Conservation (phyloP, 2,113 vertebrate species). For the Odontesthes bonariensis region DNA sequence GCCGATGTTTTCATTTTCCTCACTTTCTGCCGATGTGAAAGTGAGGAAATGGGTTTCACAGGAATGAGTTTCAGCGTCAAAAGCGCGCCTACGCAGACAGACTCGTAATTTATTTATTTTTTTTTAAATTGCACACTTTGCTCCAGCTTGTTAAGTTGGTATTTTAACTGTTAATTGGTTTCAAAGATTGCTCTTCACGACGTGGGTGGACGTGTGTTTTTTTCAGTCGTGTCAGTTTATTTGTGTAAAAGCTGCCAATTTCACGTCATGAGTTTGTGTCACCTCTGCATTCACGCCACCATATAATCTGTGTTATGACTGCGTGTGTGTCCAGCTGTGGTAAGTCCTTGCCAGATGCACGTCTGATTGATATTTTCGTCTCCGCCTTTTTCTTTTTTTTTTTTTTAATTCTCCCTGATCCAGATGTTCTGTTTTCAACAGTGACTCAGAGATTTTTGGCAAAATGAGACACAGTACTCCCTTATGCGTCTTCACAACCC, state of each 20-base stretch:
- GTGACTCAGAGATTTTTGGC: constrained; percentile 43
- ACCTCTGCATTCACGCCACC: constrained; percentile 10
- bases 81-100: constrained; percentile 17
- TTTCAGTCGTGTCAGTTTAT: not conserved
- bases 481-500: constrained; percentile 50
- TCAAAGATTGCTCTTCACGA: not conserved
- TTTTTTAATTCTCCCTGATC: constrained; percentile 52
- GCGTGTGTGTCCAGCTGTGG: constrained; percentile 61
- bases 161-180: constrained; percentile 24
- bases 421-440: constrained; percentile 72
- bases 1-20: not conserved
- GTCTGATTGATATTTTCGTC: constrained; percentile 66
- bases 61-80: constrained; percentile 22
- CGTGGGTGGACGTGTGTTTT: too few relatives aligned
- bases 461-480: constrained; percentile 55
- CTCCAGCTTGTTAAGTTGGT: constrained; percentile 31
- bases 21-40: constrained; percentile 2
- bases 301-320: constrained; percentile 34
- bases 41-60: constrained; percentile 49
- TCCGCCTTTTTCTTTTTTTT: not conserved
- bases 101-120: not conserved
- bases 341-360: constrained; percentile 53
- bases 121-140: not conserved
- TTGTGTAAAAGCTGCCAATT: not conserved
- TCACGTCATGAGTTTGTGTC: constrained; percentile 4